A percentile compares a stretch with the other conserved stretches of the same genome.
These are phyloP conservation scores for Catocala nupta DNA, from an alignment of 2,888 invertebrate species.

Conservation along the genomic window DNA sequence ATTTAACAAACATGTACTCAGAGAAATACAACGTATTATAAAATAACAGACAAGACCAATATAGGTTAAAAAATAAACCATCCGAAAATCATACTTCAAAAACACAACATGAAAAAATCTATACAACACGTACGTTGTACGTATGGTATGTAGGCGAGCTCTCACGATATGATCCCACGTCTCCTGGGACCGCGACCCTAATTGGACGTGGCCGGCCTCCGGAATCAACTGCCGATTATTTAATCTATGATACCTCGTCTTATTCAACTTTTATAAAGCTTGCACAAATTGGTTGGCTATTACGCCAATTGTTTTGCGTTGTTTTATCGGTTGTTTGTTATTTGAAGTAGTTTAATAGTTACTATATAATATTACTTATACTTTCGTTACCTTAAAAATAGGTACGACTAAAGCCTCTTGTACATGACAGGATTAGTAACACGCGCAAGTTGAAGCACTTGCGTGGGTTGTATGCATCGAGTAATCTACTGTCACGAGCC, in stretches of 20 bases:
- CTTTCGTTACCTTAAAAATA: no score
- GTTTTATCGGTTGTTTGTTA: conserved; percentile 5
- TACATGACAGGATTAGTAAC: no score
- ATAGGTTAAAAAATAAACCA: neutral
- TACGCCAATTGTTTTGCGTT: conserved; percentile 38
- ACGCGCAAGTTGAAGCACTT: no score
- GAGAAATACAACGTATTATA: no score
- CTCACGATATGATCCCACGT: conserved; percentile 67
- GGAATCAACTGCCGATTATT: conserved; percentile 74
- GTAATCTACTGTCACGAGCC: no score
- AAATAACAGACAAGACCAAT: no score
- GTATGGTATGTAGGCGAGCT: conserved; percentile 44
- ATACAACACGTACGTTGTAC: conserved; percentile 21
- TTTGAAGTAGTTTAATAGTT: no score
- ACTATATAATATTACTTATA: no score
- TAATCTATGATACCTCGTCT: conserved; percentile 72
- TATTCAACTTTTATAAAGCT: conserved; percentile 52
- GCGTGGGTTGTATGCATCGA: no score
- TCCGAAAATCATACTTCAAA: conserved; percentile 4
- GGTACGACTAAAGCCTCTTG: no score
- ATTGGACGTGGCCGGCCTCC: conserved; percentile 80
- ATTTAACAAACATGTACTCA: no score
- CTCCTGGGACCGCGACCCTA: conserved; percentile 73
- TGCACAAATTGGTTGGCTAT: conserved; percentile 44
- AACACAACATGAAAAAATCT: neutral